A percentile compares a stretch with the other conserved stretches of the same genome.
phyloP scores from a whole-genome alignment of 2,113 vertebrate genomes.

The Phocoena phocoena region DNA sequence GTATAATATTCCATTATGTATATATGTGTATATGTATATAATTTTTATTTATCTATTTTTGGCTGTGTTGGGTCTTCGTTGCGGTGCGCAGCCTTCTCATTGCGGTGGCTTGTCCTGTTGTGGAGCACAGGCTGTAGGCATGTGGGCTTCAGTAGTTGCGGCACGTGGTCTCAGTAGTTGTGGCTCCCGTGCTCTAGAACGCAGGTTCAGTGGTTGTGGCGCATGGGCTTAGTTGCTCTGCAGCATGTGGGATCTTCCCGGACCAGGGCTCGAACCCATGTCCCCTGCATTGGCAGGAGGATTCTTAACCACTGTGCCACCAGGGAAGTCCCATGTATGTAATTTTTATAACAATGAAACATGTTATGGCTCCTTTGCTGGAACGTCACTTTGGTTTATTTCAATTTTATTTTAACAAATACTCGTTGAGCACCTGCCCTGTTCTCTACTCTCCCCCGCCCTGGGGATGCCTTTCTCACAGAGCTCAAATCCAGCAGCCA shows the following conservation, averaged over 20 bases:
- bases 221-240: too few species aligned
- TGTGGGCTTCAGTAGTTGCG: too few species aligned
- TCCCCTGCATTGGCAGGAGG: too few species aligned
- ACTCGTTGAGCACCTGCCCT: neutral
- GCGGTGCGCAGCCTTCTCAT: accelerated
- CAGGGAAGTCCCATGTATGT: neutral
- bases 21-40: neutral
- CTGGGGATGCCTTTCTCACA: neutral
- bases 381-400: neutral
- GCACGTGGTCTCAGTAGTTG: too few species aligned
- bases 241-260: too few species aligned
- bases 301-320: too few species aligned
- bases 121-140: too few species aligned
- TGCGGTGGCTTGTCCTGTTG: too few species aligned
- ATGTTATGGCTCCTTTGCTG: neutral
- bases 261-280: accelerated
- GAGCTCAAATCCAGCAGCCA: neutral
- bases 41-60: too few species aligned
- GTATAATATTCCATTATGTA: neutral
- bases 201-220: accelerated
- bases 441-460: neutral
- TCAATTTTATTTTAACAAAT: neutral
- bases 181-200: too few species aligned
- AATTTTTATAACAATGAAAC: neutral
- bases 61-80: too few species aligned